Evolutionary conservation across 2,113 vertebrate genomes (phyloP).

Genomic region (Embiotoca jacksoni): DNA sequence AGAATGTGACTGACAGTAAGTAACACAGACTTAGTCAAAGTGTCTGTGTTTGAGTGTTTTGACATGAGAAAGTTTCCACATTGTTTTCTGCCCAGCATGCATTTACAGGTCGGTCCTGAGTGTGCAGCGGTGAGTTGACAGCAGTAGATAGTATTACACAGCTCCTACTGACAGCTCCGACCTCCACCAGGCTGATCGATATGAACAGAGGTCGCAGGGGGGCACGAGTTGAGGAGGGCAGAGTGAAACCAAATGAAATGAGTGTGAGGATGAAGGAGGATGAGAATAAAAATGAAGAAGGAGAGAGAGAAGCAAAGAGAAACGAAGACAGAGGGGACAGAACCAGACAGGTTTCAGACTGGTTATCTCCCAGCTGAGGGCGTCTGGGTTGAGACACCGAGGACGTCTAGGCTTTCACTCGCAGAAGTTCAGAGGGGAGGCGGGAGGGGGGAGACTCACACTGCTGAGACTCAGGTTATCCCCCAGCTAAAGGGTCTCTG

Average conservation of each 20-base stretch:
- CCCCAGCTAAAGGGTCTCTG: conserved; percentile 77
- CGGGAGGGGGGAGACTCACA: conserved; percentile 39
- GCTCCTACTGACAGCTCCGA: conserved; percentile 71
- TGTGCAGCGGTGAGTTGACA: conserved; percentile 66
- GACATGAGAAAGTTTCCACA: conserved; percentile 55
- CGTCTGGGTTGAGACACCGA: conserved; percentile 61
- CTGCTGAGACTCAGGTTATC: conserved; percentile 77
- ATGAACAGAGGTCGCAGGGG: conserved; percentile 29
- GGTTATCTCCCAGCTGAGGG: conserved; percentile 63
- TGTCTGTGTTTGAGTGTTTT: conserved; percentile 32
- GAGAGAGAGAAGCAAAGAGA: neutral
- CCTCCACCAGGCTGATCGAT: conserved; percentile 75
- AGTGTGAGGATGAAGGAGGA: neutral
- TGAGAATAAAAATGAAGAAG: neutral
- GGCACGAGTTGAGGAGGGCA: neutral
- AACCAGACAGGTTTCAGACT: conserved; percentile 25
- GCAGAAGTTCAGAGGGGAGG: conserved; percentile 49
- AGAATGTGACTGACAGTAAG: conserved; percentile 31
- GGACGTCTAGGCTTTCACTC: conserved; percentile 70
- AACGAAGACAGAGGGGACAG: conserved; percentile 13
- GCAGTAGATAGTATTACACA: conserved; percentile 77
- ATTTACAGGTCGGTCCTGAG: conserved; percentile 68
- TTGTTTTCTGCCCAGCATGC: conserved; percentile 70
- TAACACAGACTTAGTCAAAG: conserved; percentile 38
- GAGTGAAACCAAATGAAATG: conserved; percentile 18